Evolutionary conservation across 2,113 vertebrate genomes (phyloP).

Genomic region (Mobula hypostoma): DNA sequence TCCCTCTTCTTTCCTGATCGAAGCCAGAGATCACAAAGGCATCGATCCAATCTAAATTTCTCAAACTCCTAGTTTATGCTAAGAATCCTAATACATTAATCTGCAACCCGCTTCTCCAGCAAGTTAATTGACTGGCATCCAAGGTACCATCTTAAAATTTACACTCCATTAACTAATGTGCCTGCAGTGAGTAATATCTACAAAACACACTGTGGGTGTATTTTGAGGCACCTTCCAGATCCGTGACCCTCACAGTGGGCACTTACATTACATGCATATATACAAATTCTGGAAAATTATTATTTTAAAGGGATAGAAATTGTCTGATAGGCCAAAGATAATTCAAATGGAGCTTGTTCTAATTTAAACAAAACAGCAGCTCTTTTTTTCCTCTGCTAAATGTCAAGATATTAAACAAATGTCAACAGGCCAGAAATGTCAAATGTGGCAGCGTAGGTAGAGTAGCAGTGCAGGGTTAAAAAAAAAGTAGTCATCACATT

Average conservation of each 20-base stretch:
- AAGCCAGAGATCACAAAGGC: neutral
- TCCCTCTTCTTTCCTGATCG: neutral
- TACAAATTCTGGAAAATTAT: neutral
- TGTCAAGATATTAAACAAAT: conserved; percentile 13
- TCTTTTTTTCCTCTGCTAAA: neutral
- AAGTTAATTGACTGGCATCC: neutral
- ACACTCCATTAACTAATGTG: no score
- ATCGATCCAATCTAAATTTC: conserved; percentile 5
- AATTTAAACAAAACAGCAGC: neutral
- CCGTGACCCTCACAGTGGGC: no score
- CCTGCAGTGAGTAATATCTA: no score
- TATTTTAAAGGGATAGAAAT: neutral
- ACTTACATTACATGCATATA: neutral
- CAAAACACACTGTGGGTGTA: no score
- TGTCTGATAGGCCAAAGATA: neutral
- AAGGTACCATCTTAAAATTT: no score
- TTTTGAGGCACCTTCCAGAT: no score
- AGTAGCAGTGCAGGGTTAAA: neutral
- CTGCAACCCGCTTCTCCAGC: neutral
- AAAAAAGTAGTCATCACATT: neutral
- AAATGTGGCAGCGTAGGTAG: neutral
- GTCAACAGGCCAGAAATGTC: neutral
- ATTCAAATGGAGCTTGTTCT: no score
- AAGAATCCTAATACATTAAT: neutral
- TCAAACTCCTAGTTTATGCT: neutral